Conservation (phyloP, 2,797 vertebrate species). For the Argyrosomus regius region DNA sequence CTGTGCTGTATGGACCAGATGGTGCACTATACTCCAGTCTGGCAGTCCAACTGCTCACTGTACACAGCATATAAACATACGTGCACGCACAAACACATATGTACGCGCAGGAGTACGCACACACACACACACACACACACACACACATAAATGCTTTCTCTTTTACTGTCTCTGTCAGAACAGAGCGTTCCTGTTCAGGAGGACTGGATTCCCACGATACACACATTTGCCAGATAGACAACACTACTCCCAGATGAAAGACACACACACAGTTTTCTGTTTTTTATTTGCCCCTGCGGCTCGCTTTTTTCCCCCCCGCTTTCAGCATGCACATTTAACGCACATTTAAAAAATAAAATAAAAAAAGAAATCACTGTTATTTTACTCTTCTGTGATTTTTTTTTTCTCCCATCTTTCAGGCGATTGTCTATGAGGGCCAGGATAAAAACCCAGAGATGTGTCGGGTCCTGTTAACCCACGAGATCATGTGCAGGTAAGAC, state of each 20-base stretch:
- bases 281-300: slow-evolving; percentile 53
- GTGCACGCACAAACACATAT: slow-evolving; percentile 67
- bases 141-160: slow-evolving; percentile 53
- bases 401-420: slow-evolving; percentile 80
- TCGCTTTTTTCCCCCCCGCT: slow-evolving; percentile 42
- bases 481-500: slow-evolving; percentile 97
- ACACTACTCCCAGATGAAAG: slow-evolving; percentile 76
- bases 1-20: slow-evolving; percentile 94
- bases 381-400: slow-evolving; percentile 12
- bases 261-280: slow-evolving; percentile 46
- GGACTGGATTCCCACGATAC: slow-evolving; percentile 79
- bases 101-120: slow-evolving; percentile 36
- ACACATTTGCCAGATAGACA: slow-evolving; percentile 77
- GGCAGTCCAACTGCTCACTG: slow-evolving; percentile 96
- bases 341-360: slow-evolving; percentile 40
- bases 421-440: slow-evolving; percentile 96
- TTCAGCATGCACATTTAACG: slow-evolving; percentile 23
- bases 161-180: slow-evolving; percentile 78
- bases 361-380: slow-evolving; percentile 23
- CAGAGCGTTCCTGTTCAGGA: slow-evolving; percentile 78
- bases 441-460: slow-evolving; percentile 99
- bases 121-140: slow-evolving; percentile 34
- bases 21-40: slow-evolving; percentile 96
- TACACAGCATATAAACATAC: slow-evolving; percentile 76
- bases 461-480: slow-evolving; percentile 95